Evolutionary conservation across 2,888 invertebrate genomes (phyloP).

Genomic region (Blastobasis lacticolella): DNA sequence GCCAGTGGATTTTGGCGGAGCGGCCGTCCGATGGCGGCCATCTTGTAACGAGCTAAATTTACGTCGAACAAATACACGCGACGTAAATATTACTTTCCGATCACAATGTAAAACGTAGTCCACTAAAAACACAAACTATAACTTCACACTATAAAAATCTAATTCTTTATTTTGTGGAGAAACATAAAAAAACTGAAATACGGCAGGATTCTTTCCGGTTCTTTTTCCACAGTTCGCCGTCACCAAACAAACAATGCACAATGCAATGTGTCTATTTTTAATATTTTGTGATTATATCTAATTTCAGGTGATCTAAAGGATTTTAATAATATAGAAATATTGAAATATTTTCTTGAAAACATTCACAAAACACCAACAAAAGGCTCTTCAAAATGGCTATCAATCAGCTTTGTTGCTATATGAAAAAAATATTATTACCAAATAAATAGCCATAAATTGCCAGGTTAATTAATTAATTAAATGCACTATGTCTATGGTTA

Average conservation of each 20-base stretch:
- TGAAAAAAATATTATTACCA: constrained; percentile 55
- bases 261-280: constrained; percentile 25
- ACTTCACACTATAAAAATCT: constrained; percentile 25
- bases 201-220: constrained; percentile 60
- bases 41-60: constrained; percentile 72
- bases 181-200: constrained; percentile 42
- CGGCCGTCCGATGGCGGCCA: constrained; percentile 69
- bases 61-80: constrained; percentile 68
- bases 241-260: constrained; percentile 53
- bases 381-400: constrained; percentile 74
- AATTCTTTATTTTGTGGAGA: constrained; percentile 22
- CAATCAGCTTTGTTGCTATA: constrained; percentile 64
- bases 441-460: constrained; percentile 65
- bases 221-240: constrained; percentile 53
- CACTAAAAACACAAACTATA: constrained; percentile 16
- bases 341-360: constrained; percentile 63
- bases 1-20: constrained; percentile 69
- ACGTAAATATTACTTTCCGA: constrained; percentile 50
- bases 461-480: constrained; percentile 47
- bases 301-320: constrained; percentile 25
- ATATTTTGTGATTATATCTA: constrained; percentile 21
- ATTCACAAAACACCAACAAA: constrained; percentile 76
- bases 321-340: constrained; percentile 40
- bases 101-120: constrained; percentile 13
- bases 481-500: constrained; percentile 37